Evolutionary conservation across 2,797 vertebrate species (phyloP).

Genomic region (Tragopan temminckii): DNA sequence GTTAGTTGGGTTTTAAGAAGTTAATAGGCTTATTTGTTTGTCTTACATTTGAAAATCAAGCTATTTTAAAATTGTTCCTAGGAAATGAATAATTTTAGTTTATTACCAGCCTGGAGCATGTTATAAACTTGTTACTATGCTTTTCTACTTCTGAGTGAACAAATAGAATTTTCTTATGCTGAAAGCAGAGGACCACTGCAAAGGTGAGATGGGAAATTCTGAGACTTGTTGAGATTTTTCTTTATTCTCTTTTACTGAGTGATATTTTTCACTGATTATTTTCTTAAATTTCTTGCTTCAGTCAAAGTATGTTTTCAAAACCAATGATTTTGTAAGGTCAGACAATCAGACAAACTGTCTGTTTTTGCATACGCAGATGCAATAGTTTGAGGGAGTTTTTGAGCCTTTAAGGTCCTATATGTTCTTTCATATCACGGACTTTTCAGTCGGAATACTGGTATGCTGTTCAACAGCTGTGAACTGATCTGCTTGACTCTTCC

Average conservation of each 20-base stretch:
- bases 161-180: neutral
- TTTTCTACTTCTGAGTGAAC: neutral
- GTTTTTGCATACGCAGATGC: neutral
- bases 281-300: neutral
- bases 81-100: neutral
- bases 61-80: neutral
- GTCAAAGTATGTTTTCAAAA: neutral
- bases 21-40: neutral
- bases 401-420: neutral
- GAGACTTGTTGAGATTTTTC: neutral
- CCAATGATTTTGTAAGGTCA: neutral
- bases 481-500: conserved; percentile 18
- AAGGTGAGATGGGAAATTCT: neutral
- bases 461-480: neutral
- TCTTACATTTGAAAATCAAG: neutral
- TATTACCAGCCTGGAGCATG: neutral
- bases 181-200: neutral
- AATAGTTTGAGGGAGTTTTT: neutral
- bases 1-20: neutral
- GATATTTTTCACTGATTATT: neutral
- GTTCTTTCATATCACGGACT: neutral
- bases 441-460: neutral
- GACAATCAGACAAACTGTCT: neutral
- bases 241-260: neutral
- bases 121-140: neutral